A percentile compares a stretch with the other conserved stretches of the same genome.
These are phyloP conservation scores for Thereva unica DNA, from an alignment of 2,888 invertebrate genomes.

Conservation along the genomic window DNA sequence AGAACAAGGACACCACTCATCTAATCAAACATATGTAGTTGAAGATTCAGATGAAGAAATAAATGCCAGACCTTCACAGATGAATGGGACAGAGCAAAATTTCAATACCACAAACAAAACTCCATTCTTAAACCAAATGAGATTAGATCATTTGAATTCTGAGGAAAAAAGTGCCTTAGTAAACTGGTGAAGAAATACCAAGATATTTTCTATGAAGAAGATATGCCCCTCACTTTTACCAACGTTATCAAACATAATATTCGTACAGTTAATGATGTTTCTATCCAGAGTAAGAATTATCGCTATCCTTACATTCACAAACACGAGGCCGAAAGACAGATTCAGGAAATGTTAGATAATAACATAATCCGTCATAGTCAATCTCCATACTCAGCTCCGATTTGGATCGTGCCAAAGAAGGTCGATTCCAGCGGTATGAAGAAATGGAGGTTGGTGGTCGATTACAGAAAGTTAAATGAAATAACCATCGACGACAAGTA, in stretches of 20 bases:
- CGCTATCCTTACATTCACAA: slow-evolving; percentile 18
- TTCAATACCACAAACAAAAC: no score
- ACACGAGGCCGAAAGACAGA: background rate
- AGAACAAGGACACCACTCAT: background rate
- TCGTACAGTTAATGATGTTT: background rate
- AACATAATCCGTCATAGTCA: background rate
- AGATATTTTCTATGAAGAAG: slow-evolving; percentile 9
- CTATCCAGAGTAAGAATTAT: slow-evolving; percentile 6
- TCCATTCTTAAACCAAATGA: slow-evolving; percentile 3
- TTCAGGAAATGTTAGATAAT: slow-evolving; percentile 1
- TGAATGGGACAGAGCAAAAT: no score
- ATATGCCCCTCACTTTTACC: slow-evolving; percentile 11
- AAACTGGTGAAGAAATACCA: background rate
- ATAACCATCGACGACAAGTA: slow-evolving; percentile 45
- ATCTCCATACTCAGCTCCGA: slow-evolving; percentile 10
- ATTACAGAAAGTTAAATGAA: slow-evolving; percentile 37
- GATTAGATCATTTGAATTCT: slow-evolving; percentile 6
- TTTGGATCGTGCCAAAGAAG: slow-evolving; percentile 16
- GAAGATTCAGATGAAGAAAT: background rate
- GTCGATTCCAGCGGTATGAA: slow-evolving; percentile 17
- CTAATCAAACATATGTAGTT: background rate
- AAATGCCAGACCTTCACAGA: background rate
- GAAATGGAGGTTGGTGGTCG: slow-evolving; percentile 30
- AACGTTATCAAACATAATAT: slow-evolving; percentile 21
- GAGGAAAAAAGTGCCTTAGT: slow-evolving; percentile 1